Base-by-base conservation (phyloP, 2,888 invertebrate genomes). In the Oxystoma pomonae region DNA sequence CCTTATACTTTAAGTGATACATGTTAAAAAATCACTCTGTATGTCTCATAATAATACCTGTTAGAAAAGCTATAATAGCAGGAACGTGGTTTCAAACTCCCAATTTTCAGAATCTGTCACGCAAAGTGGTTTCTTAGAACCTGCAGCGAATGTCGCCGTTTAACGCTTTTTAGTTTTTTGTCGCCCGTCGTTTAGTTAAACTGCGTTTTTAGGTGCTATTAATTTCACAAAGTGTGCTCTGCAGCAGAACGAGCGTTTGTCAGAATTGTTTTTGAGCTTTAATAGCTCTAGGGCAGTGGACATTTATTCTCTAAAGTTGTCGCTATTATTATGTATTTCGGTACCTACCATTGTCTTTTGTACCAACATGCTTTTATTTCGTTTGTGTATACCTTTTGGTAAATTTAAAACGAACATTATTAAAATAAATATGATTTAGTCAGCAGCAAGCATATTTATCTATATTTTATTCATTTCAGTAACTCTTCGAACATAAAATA, bases 71-170 rank as follows among this genome's bases (percentile, higher is more conserved):
- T n/a, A n/a, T n/a, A n/a, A n/a, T n/a, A n/a, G n/a, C n/a, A 50
- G 50, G n/a, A 50, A 9, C n/a, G 50, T n/a, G 50, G 50, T 50
- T 50, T 50, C n/a, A 9, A 50, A 50, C n/a, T n/a, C 50, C 12
- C 9, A 66, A 64, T n/a, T 12, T 35, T 12, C 61, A 57, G 58
- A 66, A 64, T 62, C 51, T 64, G 66, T 67, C 66, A 67, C 64
- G 62, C 64, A 65, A 64, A 60, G 35, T 20, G 19, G 55, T 51
- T 66, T 66, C 66, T 64, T 59, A 58, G 64, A 66, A 66, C 53
- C 63, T 60, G 61, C 58, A 57, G 53, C 56, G 22, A 3, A 35
- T 35, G 35, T 3, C 5, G 12, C 35, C 12, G 35, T 35, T 35
- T 35, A 35, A 35, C 35, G 35, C 35, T 35, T 35, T 35, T 35